Evolutionary conservation across 2,113 vertebrate genomes (phyloP).

Genomic region (Rhea americana): DNA sequence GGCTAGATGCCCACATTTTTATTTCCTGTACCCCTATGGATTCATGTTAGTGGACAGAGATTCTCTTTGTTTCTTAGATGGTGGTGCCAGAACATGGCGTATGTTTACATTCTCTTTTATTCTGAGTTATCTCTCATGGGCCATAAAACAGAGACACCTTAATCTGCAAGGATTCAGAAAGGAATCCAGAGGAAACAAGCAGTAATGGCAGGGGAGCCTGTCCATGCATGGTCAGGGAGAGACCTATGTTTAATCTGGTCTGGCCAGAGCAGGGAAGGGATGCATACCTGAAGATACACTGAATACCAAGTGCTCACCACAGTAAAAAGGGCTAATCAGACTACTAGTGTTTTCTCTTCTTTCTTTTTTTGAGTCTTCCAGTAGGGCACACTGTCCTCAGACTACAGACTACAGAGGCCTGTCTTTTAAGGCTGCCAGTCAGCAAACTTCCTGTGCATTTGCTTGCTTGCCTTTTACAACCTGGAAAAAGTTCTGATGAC

Average conservation of each 20-base stretch:
- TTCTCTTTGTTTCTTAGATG: neutral
- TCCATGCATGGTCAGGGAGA: neutral
- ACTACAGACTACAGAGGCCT: neutral
- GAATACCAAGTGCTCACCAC: neutral
- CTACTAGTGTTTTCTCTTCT: neutral
- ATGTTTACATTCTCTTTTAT: neutral
- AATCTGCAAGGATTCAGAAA: neutral
- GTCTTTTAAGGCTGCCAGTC: neutral
- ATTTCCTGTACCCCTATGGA: neutral
- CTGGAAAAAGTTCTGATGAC: neutral
- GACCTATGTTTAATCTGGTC: neutral
- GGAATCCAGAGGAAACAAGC: neutral
- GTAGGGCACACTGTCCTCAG: neutral
- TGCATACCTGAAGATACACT: neutral
- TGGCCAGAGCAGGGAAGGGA: neutral
- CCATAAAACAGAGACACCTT: neutral
- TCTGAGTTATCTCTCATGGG: neutral
- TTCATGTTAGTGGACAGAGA: neutral
- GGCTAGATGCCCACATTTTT: neutral
- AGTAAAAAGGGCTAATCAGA: neutral
- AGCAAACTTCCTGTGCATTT: neutral
- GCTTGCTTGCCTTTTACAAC: neutral
- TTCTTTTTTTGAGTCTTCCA: neutral
- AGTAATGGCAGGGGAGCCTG: neutral
- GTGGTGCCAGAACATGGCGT: neutral